Base-by-base conservation (phyloP, 2,888 invertebrate species). In the Metallyticus violacea region DNA sequence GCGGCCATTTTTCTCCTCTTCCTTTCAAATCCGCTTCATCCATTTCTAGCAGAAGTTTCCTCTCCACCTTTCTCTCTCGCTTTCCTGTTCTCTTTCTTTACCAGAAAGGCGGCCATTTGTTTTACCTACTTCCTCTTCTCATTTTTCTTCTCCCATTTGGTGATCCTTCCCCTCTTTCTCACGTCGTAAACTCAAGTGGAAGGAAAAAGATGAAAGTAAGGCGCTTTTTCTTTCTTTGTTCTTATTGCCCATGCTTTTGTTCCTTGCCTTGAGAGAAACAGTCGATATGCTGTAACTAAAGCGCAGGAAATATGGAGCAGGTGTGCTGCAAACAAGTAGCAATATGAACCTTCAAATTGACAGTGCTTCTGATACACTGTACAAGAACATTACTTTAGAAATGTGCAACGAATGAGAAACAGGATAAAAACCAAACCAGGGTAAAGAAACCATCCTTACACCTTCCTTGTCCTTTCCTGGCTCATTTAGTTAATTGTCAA, bases 101-200 rank as follows among this genome's bases (percentile, higher is more conserved):
- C 85, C 86, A 76, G 62, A 82, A 77, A 83, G 77, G 86, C 87
- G 81, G 86, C 81, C 87, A 87, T 87, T 87, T 87, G 87, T 87
- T 87, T 87, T 86, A 83, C 87, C 85, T 86, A 86, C 86, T 87
- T 87, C 83, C 84, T 87, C 87, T 27, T 81, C 86, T 87, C 86
- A 87, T 87, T 87, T 87, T 87, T 87, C 87, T 87, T 85, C 80
- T 76, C 85, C 84, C 86, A 86, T 87, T 87, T 86, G 87, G 86
- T 76, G 87, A 86, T 79, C 77, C 87, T 30, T 30, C 78, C 78
- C 76, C 86, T 86, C 79, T 83, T 87, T 86, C 87, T 84, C 87
- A 87, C 86, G 84, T 85, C 86, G 87, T 80, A 86, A 87, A 85
- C 87, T 84, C 86, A 80, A 87, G 87, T 86, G 87, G 86, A 84